A percentile compares a stretch with the other conserved stretches of the same genome.
Conservation (phyloP, 2,797 vertebrate genomes). For the Novumbra hubbsi region DNA sequence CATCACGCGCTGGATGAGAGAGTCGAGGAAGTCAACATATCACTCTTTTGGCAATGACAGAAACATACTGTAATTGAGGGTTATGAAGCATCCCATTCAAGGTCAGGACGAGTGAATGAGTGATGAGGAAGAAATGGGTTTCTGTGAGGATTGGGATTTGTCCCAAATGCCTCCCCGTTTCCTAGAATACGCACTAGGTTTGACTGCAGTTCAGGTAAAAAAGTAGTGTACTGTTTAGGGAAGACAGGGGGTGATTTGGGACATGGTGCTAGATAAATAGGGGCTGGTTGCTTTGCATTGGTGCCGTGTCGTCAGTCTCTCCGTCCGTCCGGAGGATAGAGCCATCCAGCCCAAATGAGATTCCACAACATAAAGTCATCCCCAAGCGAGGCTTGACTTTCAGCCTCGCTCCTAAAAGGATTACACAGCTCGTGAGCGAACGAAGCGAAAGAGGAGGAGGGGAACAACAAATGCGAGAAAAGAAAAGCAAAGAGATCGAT, state of each 20-base stretch:
- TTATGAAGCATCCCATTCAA: slow-evolving; percentile 55
- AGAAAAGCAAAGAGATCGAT: neutral
- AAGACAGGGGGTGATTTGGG: slow-evolving; percentile 38
- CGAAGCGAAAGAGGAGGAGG: slow-evolving; percentile 13
- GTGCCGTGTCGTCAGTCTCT: slow-evolving; percentile 39
- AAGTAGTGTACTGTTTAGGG: slow-evolving; percentile 7
- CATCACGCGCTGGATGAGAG: slow-evolving; percentile 48
- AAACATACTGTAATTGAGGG: slow-evolving; percentile 66
- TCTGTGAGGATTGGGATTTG: slow-evolving; percentile 44
- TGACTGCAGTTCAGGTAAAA: neutral
- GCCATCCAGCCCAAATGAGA: slow-evolving; percentile 67
- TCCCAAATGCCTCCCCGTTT: slow-evolving; percentile 15
- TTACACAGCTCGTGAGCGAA: slow-evolving; percentile 43
- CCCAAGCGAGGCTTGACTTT: slow-evolving; percentile 61
- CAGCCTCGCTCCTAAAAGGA: slow-evolving; percentile 62
- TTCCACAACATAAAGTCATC: slow-evolving; percentile 61
- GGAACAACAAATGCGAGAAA: neutral
- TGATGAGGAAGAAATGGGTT: slow-evolving; percentile 61
- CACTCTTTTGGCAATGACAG: slow-evolving; percentile 31
- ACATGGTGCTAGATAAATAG: too few species aligned
- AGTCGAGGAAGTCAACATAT: slow-evolving; percentile 55
- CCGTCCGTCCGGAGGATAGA: slow-evolving; percentile 53
- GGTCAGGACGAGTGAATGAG: slow-evolving; percentile 56
- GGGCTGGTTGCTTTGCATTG: slow-evolving; percentile 64
- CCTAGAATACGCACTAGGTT: neutral